A percentile compares a stretch with the other conserved stretches of the same genome.
These are phyloP conservation scores for Semnornis frantzii DNA, from an alignment of 2,113 vertebrate genomes.

Conservation along the genomic window DNA sequence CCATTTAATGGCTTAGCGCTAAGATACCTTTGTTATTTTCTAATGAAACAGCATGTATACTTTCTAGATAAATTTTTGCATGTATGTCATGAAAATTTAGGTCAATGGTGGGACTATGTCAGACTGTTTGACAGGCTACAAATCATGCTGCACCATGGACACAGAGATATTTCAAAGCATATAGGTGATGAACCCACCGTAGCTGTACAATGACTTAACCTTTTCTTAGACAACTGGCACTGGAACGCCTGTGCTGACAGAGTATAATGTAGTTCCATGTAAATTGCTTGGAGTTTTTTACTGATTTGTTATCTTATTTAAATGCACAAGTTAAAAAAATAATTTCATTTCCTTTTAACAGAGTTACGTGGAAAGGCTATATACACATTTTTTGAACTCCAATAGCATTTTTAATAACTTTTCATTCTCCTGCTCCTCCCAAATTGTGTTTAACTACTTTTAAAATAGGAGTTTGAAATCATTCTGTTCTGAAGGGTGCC, in stretches of 20 bases:
- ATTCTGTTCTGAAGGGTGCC: too few relatives aligned
- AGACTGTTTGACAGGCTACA: neutral
- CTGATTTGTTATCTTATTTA: neutral
- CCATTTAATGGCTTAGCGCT: constrained; percentile 37
- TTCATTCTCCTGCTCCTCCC: neutral
- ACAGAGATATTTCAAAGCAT: neutral
- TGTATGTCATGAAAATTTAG: neutral
- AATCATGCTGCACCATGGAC: neutral
- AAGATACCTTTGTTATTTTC: constrained; percentile 46
- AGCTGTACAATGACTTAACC: neutral
- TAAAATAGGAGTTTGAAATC: neutral
- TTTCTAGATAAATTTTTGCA: neutral
- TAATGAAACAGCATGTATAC: constrained; percentile 15
- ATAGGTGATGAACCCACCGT: neutral
- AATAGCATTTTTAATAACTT: neutral
- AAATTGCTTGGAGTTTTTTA: neutral
- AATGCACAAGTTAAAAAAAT: neutral
- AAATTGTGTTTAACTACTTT: neutral
- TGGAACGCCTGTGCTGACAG: neutral
- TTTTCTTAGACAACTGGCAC: neutral
- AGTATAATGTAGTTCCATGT: neutral
- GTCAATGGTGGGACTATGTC: neutral
- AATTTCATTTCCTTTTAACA: neutral
- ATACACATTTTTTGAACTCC: neutral
- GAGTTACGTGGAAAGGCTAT: neutral